Base-by-base conservation (phyloP, 2,797 vertebrate species). In the Miichthys miiuy region DNA sequence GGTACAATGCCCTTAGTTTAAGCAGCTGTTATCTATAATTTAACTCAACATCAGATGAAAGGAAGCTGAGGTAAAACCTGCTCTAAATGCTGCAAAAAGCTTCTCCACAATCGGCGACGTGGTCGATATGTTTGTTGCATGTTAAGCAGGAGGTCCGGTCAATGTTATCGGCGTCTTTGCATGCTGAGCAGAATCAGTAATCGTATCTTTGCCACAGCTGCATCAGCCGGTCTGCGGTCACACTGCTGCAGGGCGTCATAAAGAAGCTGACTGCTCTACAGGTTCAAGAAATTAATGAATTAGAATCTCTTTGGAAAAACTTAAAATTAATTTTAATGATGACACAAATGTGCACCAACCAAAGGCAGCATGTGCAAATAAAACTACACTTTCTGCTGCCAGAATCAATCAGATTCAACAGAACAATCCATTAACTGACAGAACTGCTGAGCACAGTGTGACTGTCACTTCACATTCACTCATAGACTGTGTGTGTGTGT, bases 81-180 rank as follows among this genome's bases (percentile, higher is more conserved):
- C 13, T 58, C 50, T 50, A 14, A 41, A 41, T 51, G 57, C 10
- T 34, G n/a, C 18, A 57, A 20, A 48, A 21, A 27, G 71, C 2
- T n/a, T 54, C 60, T n/a, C 56, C 73, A 48, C 76, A 75, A 11
- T 25, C n/a, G 60, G 75, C 57, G 1, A 21, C 20, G 1, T 2
- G 61, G 63, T 79, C 75, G 38, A 69, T 66, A 80, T 65, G 77
- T 86, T 69, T 80, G 89, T 38, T 84, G 83, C 82, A 83, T 87
- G 79, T 74, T 48, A 62, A 81, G 46, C 72, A 74, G 82, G 61
- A 68, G 34, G 34, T 69, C 16, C 18, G 34, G 87, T 93, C 85
- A 58, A 84, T 89, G 62, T 18, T 44, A 57, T 72, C 77, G 27
- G 50, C 34, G 48, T 23, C 79, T 74, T 55, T 79, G 77, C 67